These are phyloP conservation scores for Diorhabda sublineata DNA, from an alignment of 1,140 invertebrate species.

Conservation along the genomic window DNA sequence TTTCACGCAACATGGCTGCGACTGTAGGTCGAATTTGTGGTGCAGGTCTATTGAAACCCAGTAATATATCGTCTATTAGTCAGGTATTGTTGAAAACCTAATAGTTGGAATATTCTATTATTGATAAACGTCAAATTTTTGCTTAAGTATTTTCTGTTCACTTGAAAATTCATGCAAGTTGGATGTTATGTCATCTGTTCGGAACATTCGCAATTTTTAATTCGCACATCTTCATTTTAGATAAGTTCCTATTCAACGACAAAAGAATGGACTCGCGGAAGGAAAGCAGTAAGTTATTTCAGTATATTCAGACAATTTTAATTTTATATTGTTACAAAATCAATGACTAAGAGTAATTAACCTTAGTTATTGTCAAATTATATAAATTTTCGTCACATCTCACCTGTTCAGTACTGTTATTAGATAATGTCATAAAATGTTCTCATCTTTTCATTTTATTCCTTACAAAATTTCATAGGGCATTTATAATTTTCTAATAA, in stretches of 20 bases:
- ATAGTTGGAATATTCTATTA: too few relatives aligned
- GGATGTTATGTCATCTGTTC: slow-evolving; percentile 9
- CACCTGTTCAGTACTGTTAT: too few relatives aligned
- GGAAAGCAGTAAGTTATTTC: slow-evolving; percentile 65
- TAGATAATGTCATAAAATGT: too few relatives aligned
- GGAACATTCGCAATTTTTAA: neutral
- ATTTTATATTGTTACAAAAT: too few relatives aligned
- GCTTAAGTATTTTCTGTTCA: neutral
- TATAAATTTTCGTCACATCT: neutral
- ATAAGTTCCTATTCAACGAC: slow-evolving; percentile 63
- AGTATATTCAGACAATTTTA: too few relatives aligned
- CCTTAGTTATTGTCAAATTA: neutral
- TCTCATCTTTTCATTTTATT: too few relatives aligned
- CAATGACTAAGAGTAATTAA: too few relatives aligned
- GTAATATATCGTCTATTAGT: slow-evolving; percentile 48
- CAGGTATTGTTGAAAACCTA: slow-evolving; percentile 48
- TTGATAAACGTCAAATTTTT: too few relatives aligned
- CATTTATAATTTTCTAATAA: too few relatives aligned
- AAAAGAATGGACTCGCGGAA: slow-evolving; percentile 66
- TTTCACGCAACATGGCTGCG: slow-evolving; percentile 69
- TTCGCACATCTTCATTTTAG: slow-evolving; percentile 51
- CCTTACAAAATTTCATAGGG: too few relatives aligned
- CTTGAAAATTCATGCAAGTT: neutral
- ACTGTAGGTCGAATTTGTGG: slow-evolving; percentile 76
- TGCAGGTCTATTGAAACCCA: slow-evolving; percentile 66